A percentile compares a stretch with the other conserved stretches of the same genome.
Evolutionary conservation across 2,797 vertebrate genomes (phyloP).

Genomic region (Ispidina lecontei): DNA sequence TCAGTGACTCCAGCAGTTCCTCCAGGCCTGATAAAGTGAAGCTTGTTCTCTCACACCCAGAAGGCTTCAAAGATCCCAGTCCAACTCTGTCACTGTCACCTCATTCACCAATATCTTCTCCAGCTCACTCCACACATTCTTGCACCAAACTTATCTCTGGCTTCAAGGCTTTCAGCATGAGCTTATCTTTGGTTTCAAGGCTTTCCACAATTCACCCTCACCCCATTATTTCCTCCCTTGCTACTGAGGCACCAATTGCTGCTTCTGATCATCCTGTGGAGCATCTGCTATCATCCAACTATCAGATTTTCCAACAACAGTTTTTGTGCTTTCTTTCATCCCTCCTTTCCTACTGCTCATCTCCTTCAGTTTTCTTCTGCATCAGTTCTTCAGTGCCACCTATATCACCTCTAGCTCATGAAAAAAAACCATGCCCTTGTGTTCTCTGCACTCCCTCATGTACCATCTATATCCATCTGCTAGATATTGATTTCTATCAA

Average conservation of each 20-base stretch:
- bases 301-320: neutral
- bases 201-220: neutral
- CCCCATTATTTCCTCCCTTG: neutral
- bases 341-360: neutral
- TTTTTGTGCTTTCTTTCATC: neutral
- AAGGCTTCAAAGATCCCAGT: neutral
- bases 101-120: neutral
- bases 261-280: neutral
- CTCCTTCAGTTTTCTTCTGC: neutral
- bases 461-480: neutral
- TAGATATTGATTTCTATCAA: neutral
- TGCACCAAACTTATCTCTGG: neutral
- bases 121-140: neutral
- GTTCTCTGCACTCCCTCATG: neutral
- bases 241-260: neutral
- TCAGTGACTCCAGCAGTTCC: neutral
- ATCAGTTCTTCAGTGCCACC: neutral
- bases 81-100: neutral
- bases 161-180: neutral
- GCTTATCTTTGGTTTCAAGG: neutral
- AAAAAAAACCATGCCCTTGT: neutral
- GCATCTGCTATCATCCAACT: neutral
- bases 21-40: neutral
- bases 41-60: neutral
- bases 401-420: neutral